These are phyloP conservation scores for Lichenostomus cassidix DNA, from an alignment of 2,113 vertebrate genomes.

Conservation along the genomic window DNA sequence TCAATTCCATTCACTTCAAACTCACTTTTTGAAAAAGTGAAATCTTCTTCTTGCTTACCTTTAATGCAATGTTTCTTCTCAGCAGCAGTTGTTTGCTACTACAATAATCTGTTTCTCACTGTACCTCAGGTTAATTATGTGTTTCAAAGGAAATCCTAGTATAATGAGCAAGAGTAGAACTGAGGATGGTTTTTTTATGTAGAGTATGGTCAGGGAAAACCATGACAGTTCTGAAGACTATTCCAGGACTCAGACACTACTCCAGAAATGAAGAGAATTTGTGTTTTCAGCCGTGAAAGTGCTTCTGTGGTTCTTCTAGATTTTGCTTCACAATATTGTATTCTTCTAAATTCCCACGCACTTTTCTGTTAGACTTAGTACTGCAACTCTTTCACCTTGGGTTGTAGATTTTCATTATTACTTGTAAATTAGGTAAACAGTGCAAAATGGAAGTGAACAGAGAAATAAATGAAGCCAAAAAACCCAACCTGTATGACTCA, in stretches of 20 bases:
- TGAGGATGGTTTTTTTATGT: background rate
- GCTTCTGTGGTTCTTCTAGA: background rate
- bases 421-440: constrained; percentile 6
- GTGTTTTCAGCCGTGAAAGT: background rate
- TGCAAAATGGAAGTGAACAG: background rate
- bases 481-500: background rate
- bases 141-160: background rate
- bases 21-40: background rate
- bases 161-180: background rate
- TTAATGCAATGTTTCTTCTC: background rate
- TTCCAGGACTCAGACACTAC: background rate
- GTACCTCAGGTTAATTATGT: background rate
- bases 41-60: background rate
- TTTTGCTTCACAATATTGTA: background rate
- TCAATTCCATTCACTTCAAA: background rate
- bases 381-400: constrained; percentile 3
- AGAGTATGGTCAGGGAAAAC: background rate
- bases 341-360: background rate
- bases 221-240: background rate
- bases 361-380: background rate
- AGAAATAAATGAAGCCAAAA: background rate
- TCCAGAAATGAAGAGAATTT: background rate
- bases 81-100: background rate
- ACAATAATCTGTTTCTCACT: background rate
- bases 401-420: constrained; percentile 8